phyloP scores from a whole-genome alignment of 37 sponge, comb jelly and placozoan species.

The Cliona cf. orientalis region DNA sequence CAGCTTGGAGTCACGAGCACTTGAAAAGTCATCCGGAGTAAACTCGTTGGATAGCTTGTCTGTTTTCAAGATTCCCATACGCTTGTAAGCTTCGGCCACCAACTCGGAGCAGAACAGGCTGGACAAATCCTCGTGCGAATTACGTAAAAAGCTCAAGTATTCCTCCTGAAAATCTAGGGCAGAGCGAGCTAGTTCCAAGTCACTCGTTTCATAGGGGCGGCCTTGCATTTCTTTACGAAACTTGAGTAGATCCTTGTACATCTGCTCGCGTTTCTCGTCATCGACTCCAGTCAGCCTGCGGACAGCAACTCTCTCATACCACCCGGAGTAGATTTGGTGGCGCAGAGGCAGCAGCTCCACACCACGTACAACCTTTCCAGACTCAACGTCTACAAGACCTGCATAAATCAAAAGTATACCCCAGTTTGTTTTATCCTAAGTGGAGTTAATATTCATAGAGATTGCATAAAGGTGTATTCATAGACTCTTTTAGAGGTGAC shows the following conservation, averaged over 20 bases:
- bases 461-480: neutral
- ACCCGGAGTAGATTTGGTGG: slow-evolving; percentile 81
- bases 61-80: slow-evolving; percentile 50
- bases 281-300: slow-evolving; percentile 56
- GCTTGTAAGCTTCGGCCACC: slow-evolving; percentile 75
- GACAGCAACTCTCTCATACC: slow-evolving; percentile 78
- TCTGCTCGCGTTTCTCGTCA: slow-evolving; percentile 45
- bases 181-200: slow-evolving; percentile 65
- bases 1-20: slow-evolving; percentile 7
- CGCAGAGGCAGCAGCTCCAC: slow-evolving; percentile 78
- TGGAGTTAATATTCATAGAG: too few relatives aligned
- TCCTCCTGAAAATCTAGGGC: slow-evolving; percentile 63
- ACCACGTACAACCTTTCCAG: slow-evolving; percentile 64
- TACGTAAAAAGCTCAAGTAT: slow-evolving; percentile 63
- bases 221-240: slow-evolving; percentile 65
- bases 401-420: too few relatives aligned
- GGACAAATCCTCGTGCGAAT: slow-evolving; percentile 70
- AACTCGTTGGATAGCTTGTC: slow-evolving; percentile 62
- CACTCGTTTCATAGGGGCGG: slow-evolving; percentile 70
- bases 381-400: slow-evolving; percentile 76
- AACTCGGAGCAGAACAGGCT: slow-evolving; percentile 82
- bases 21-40: slow-evolving; percentile 84
- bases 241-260: slow-evolving; percentile 50
- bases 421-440: too few relatives aligned
- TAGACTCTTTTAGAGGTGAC: neutral